A percentile compares a stretch with the other conserved stretches of the same genome.
These are phyloP conservation scores for Nemapogon koenigi DNA, from an alignment of 2,888 invertebrate species.

Conservation along the genomic window DNA sequence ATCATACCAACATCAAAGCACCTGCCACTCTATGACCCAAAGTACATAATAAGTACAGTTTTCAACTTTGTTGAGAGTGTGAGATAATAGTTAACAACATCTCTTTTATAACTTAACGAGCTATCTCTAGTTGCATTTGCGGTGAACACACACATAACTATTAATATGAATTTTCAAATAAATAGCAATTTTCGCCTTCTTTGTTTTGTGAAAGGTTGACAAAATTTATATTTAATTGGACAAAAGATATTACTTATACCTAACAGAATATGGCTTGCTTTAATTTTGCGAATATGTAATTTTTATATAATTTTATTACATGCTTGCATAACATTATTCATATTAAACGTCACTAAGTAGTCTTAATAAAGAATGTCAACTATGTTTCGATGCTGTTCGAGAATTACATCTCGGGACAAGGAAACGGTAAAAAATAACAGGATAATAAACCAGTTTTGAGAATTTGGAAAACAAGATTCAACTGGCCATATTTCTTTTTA, in stretches of 20 bases:
- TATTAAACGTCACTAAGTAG: too few species aligned
- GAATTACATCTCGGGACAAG: conserved; percentile 22
- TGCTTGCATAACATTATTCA: too few species aligned
- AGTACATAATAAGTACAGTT: conserved; percentile 7
- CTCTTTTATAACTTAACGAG: conserved; percentile 11
- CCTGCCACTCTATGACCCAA: conserved; percentile 3
- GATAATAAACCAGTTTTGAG: conserved; percentile 39
- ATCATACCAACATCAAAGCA: not conserved
- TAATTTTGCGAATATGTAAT: too few species aligned
- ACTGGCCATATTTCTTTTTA: conserved; percentile 21
- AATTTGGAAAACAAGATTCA: conserved; percentile 34
- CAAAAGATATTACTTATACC: too few species aligned
- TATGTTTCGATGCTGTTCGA: conserved; percentile 25
- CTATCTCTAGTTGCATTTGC: not conserved
- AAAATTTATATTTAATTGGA: too few species aligned
- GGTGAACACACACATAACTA: too few species aligned
- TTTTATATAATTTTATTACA: too few species aligned
- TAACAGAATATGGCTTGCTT: too few species aligned
- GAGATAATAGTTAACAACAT: conserved; percentile 15
- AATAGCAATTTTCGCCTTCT: too few species aligned
- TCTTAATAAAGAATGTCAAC: conserved; percentile 22
- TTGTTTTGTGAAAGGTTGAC: too few species aligned
- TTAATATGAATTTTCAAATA: too few species aligned
- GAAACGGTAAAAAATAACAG: conserved; percentile 55
- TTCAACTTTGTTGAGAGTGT: conserved; percentile 9